Evolutionary conservation across 2,888 invertebrate species (phyloP), one percentile per base, ranked within the genome.

Genomic region (Caenorhabditis zanzibari): DNA sequence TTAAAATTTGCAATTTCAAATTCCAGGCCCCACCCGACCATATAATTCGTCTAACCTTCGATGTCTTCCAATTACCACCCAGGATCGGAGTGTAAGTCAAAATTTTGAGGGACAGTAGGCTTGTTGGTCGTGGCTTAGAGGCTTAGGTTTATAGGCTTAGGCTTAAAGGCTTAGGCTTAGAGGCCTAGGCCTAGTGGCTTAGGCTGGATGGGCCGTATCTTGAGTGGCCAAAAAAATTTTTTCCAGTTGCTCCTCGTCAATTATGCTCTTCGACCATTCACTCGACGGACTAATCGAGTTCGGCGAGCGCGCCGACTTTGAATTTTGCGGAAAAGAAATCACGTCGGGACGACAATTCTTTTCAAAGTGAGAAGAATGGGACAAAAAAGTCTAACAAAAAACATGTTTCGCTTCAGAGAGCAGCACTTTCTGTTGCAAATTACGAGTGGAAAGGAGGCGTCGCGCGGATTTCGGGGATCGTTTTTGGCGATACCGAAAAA

Each of bases 291-390:
- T 81, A 9, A 82, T 88, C 76, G 88, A 84, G 35, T 73, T 83
- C 26, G 83, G 82, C 26, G 76, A 86, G 35, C 69, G 73, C 6
- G 68, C 86, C 28, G 88, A 88, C 64, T 85, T 84, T 41, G 86
- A 86, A 47, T 86, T 81, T 75, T 88, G 88, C 44, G 85, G 84
- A 49, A 82, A 84, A 74, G 88, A 88, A 82, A 81, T 87, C 66
- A 38, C 77, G 7, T 54, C 72, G 7, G 85, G 87, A 49, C 72
- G 79, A 32, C 73, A 72, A 38, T 86, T 86, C 71, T 85, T 83
- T 66, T 86, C 86, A 35, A 83, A 85, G 86, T 86, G 26, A 49
- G 59, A 38, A 49, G 26, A 68, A 54, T 59, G 22, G 35, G 7
- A 16, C 32, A 47, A 63, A 41, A 41, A 44, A 14, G 5, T 1